Evolutionary conservation across 2,888 invertebrate species (phyloP).

Genomic region (Morpho achilles): DNA sequence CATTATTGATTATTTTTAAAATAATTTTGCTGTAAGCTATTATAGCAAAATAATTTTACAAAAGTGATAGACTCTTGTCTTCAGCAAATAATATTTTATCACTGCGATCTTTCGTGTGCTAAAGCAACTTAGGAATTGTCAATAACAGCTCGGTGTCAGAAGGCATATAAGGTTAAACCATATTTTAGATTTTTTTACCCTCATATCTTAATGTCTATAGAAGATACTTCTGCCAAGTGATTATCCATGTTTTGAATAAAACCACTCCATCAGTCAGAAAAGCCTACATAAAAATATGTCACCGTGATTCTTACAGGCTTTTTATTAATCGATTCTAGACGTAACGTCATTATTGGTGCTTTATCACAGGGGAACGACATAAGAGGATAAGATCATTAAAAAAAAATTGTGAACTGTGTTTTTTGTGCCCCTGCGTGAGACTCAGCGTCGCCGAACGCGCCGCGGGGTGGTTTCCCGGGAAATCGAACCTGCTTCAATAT

Average conservation of each 20-base stretch:
- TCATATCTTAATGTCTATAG: too few species aligned
- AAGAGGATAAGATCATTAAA: slow-evolving; percentile 55
- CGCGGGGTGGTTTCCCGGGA: slow-evolving; percentile 75
- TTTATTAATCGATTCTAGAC: slow-evolving; percentile 55
- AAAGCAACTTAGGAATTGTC: too few species aligned
- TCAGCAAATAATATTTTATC: too few species aligned
- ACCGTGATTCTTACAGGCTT: slow-evolving; percentile 25
- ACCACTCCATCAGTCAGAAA: neutral
- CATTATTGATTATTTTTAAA: too few species aligned
- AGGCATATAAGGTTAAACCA: neutral
- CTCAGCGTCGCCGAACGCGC: slow-evolving; percentile 68
- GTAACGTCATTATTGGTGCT: slow-evolving; percentile 78
- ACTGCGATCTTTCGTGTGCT: too few species aligned
- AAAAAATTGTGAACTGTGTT: slow-evolving; percentile 63
- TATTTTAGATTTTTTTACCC: too few species aligned
- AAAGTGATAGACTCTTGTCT: too few species aligned
- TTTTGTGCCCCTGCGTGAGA: slow-evolving; percentile 70
- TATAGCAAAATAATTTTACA: too few species aligned
- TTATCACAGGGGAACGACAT: slow-evolving; percentile 70
- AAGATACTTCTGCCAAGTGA: too few species aligned
- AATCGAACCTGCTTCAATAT: slow-evolving; percentile 69
- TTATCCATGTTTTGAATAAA: too few species aligned
- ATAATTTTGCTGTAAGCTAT: too few species aligned
- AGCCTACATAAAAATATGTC: slow-evolving; percentile 52
- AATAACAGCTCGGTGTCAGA: neutral